Base-by-base conservation (phyloP, 2,888 invertebrate species). In the Andricus quercusramuli region DNA sequence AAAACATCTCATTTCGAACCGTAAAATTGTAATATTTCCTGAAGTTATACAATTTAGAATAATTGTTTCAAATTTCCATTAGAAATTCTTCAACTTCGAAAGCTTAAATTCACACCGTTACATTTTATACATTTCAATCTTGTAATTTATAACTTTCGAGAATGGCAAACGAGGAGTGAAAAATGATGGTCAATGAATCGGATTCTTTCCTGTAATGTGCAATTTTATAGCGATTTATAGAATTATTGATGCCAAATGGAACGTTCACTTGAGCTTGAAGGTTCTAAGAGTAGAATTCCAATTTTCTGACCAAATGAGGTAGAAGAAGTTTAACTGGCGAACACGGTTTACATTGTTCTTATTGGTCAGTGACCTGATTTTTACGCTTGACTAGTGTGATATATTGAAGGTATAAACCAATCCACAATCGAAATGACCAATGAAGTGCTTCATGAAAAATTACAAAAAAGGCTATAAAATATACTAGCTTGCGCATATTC, bases 341-440 rank as follows among this genome's bases (percentile, higher is more conserved):
- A 70, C 29, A 70, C 70, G 29, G 70, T 70, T 70, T 70, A 70
- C 47, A 70, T 70, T 70, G 29, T 70, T 56, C 51, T 70, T 29
- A 32, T 70, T 70, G 70, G 51, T 32, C 70, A 70, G 51, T 70
- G 70, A 70, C 70, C 70, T 70, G 70, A 20, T 56, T 70, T 70
- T 70, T 32, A 29, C 51, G 51, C 70, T 29, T 51, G 70, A 70
- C 32, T 70, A 51, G 70, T 51, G 11, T 32, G 51, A 70, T 70
- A 56, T 70, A 70, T 56, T 20, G 51, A 15, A 32, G 51, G 51
- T 51, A 70, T 70, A 51, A 51, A 11, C 29, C 51, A 25, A 29
- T 70, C 70, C 29, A 51, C 51, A 70, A 70, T 70, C 20, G 51
- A 70, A 70, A 70, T 70, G 51, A 70, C 70, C 13, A 15, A 11